Percentiles rank a stretch among this genome's conserved stretches.
Evolutionary conservation across 1,140 invertebrate genomes (phyloP).

Genomic region (Trinorchestia longiramus): DNA sequence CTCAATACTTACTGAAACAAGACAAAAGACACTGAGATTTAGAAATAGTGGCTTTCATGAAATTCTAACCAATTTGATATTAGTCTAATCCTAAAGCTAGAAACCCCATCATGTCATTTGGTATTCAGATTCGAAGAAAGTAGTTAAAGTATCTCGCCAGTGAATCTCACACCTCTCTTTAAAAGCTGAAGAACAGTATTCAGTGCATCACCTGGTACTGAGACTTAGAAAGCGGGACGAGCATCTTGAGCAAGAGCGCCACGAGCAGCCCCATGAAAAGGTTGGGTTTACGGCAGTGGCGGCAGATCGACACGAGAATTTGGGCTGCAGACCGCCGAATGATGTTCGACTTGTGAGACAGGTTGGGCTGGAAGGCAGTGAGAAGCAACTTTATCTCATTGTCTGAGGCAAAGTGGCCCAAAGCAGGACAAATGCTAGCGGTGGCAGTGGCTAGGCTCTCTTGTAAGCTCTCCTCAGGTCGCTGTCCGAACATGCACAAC

Average conservation of each 20-base stretch:
- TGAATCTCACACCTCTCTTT: not conserved
- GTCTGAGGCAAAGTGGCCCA: conserved; percentile 82
- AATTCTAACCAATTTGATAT: not conserved
- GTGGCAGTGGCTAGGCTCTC: conserved; percentile 80
- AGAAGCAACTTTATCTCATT: conserved; percentile 81
- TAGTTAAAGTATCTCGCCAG: too few species aligned
- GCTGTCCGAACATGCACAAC: conserved; percentile 77
- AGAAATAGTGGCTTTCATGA: not conserved
- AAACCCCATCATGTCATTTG: not conserved
- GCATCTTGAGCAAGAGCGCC: conserved; percentile 70
- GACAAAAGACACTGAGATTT: not conserved
- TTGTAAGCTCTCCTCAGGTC: conserved; percentile 80
- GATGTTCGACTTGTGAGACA: conserved; percentile 75
- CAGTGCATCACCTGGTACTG: conserved; percentile 68
- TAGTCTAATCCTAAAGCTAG: not conserved
- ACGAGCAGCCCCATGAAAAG: conserved; percentile 77
- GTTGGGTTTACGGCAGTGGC: conserved; percentile 76
- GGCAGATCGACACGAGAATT: conserved; percentile 77
- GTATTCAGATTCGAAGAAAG: too few species aligned
- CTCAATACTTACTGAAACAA: not conserved
- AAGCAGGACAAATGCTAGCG: conserved; percentile 78
- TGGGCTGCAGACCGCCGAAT: conserved; percentile 77
- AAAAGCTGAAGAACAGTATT: not conserved
- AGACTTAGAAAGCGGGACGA: conserved; percentile 71
- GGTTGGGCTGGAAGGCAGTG: conserved; percentile 78